Base-by-base conservation (phyloP, 2,888 invertebrate species). In the Chorisops tibialis region DNA sequence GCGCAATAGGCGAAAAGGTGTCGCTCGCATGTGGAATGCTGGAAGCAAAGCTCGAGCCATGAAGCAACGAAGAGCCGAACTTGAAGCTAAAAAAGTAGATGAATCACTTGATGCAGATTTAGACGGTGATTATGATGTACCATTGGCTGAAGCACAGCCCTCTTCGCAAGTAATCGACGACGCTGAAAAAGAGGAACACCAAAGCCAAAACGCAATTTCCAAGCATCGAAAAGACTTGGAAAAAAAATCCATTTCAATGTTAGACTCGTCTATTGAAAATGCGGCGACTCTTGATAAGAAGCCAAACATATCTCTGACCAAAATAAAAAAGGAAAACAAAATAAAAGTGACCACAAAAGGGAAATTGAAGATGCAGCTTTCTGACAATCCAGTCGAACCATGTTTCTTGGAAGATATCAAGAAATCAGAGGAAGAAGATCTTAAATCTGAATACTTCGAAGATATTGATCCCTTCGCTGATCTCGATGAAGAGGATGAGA, bases 201-300 rank as follows among this genome's bases (percentile, higher is more conserved):
- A 56, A 30, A 18, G 11, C 11, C 18, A 24, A 9, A 9, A n/a
- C 6, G 5, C 41, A 11, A n/a, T 11, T 16, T 1, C 12, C 12
- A 41, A 18, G 12, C 12, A 41, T 5, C 4, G 16, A 47, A 11
- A 3, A 65, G 71, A 71, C 70, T 71, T 71, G 0, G 59, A 69
- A n/a, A 66, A 71, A 6, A 68, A 68, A 39, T 68, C 71, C 3
- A 67, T 68, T 61, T 70, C 69, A 6, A 70, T 70, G 0, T 69
- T 69, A 7, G 71, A 70, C 61, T 62, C 68, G 5, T 35, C 67
- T 2, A 66, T 63, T 4, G 67, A 67, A 14, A 65, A 61, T 3
- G 51, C 41, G 1, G 54, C 56, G 9, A 41, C 18, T 2, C 60
- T 35, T 7, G 30, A 30, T 30, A 19, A 30, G 30, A n/a, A n/a